These are phyloP conservation scores for Tragulus kanchil DNA, from an alignment of 2,113 vertebrate species.

Conservation along the genomic window DNA sequence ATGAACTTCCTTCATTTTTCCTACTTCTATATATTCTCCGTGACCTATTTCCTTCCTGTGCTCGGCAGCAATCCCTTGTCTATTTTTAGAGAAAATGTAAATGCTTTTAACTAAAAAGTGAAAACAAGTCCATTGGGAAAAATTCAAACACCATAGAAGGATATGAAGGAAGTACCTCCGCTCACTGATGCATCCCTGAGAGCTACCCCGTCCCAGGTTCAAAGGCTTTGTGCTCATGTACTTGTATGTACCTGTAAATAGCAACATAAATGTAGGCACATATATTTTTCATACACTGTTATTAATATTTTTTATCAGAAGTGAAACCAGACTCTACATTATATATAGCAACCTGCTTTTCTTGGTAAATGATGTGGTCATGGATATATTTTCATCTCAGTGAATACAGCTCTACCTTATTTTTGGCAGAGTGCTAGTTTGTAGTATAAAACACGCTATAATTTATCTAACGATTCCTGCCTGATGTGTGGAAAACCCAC, in stretches of 20 bases:
- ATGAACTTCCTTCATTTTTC: neutral
- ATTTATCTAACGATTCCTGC: neutral
- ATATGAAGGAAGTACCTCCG: neutral
- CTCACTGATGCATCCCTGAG: neutral
- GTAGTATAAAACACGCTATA: neutral
- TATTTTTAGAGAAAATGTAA: neutral
- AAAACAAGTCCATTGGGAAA: neutral
- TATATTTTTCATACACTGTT: neutral
- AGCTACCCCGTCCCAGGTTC: too few relatives aligned
- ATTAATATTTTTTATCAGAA: neutral
- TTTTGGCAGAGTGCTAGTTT: neutral
- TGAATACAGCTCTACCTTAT: neutral
- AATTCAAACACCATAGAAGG: neutral
- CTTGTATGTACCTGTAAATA: neutral
- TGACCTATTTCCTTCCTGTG: constrained; percentile 18
- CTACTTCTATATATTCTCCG: neutral
- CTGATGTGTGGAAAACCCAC: neutral
- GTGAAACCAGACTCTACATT: neutral
- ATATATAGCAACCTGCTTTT: neutral
- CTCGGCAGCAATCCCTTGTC: neutral
- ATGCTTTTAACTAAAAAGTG: neutral
- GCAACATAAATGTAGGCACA: neutral
- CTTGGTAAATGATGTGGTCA: neutral
- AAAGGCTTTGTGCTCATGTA: neutral
- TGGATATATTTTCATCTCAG: neutral